A percentile compares a stretch with the other conserved stretches of the same genome.
Conservation (phyloP, 2,113 vertebrate genomes). For the Puffinus mauretanicus region DNA sequence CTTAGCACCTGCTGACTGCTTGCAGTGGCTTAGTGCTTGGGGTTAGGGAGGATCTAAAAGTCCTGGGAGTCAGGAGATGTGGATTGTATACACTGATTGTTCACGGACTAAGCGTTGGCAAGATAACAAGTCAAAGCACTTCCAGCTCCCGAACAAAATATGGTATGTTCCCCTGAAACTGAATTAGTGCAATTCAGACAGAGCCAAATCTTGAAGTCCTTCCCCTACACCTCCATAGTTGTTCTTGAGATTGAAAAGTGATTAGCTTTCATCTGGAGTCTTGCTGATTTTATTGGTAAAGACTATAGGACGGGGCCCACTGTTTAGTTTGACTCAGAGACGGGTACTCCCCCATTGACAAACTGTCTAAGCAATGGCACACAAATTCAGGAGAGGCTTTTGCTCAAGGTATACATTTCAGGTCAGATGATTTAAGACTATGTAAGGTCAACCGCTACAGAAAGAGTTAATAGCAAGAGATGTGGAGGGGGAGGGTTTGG, state of each 20-base stretch:
- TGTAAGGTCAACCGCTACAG: background rate
- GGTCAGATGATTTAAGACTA: background rate
- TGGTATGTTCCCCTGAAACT: background rate
- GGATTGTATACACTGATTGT: background rate
- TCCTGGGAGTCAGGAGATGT: background rate
- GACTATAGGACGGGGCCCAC: background rate
- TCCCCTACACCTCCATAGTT: background rate
- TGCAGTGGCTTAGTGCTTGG: background rate
- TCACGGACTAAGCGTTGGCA: background rate
- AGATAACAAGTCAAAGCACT: background rate
- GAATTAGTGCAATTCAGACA: background rate
- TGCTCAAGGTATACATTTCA: background rate
- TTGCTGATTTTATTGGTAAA: background rate
- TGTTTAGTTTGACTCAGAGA: background rate
- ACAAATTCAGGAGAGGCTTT: background rate
- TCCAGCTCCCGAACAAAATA: background rate
- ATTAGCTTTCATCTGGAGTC: background rate
- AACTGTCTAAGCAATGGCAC: background rate
- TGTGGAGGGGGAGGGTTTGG: background rate
- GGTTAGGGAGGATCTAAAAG: background rate
- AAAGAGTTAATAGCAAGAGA: constrained; percentile 36
- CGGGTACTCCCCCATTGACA: background rate
- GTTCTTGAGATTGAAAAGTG: background rate
- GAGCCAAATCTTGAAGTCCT: background rate
- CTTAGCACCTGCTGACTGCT: background rate